Evolutionary conservation across 2,797 vertebrate genomes (phyloP), one percentile per base, ranked within the genome.

Genomic region (Darevskia nairensis): DNA sequence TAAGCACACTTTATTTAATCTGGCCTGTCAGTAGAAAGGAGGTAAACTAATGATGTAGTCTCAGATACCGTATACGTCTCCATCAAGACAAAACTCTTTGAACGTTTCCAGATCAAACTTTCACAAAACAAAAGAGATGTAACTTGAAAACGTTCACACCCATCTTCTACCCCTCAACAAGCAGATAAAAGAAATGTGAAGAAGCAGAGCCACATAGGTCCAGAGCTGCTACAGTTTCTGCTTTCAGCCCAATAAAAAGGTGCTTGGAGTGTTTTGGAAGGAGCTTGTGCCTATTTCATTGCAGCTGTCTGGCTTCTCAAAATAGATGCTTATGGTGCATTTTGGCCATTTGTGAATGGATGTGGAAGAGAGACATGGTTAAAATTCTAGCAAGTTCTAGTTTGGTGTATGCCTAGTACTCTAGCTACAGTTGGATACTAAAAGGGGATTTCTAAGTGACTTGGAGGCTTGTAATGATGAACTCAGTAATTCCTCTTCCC

Each of bases 41-140:
- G 79, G n/a, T 44, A 59, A 92, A 66, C 39, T 39, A 41, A 66
- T 66, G 59, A 89, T 84, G 90, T 90, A 90, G 82, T 90, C 89
- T 84, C 64, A 88, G 77, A 84, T 90, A n/a, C n/a, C n/a, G n/a
- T n/a, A 32, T 79, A 74, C n/a, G 46, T 27, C 39, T 76, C 39
- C 21, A 44, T 44, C 39, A 27, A 25, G 23, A 44, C 75, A 76
- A 69, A 11, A 35, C 8, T 44, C 8, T 21, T 46, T 10, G 23
- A 66, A 66, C 13, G 21, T 66, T 81, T 39, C 35, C 59, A 41
- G 59, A 25, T 39, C 4, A 39, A 66, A 64, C 32, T 64, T 3
- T 13, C 27, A 17, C 21, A 81, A 50, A 81, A 25, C 23, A 41
- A 39, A 50, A 59, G 41, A 23, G 9, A 39, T 66, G 23, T 39